Evolutionary conservation across 2,888 invertebrate genomes (phyloP), one percentile per base, ranked within the genome.

Genomic region (Scelioninae gen. 1): DNA sequence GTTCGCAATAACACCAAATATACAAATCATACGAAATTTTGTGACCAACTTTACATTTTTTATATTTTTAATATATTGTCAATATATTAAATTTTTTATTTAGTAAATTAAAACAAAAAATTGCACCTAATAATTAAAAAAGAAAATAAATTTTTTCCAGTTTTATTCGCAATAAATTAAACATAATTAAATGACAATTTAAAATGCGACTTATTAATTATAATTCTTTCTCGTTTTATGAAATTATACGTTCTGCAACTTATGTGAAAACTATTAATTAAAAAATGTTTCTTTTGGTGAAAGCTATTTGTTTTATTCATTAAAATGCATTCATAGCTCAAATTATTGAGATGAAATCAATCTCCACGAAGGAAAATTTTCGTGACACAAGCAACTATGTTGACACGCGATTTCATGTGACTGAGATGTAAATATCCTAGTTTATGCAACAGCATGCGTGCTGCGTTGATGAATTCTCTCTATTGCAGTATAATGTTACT

Each of bases 391-490:
- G 72, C 66, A 58, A 81, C 56, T 69, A 72, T 51, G 72, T 68
- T 40, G 69, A 82, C 78, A 83, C 83, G 85, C 83, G 78, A 83
- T 82, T 80, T 83, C 77, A 83, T 80, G 83, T 65, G 83, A 78
- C 75, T 78, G 77, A 77, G 80, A 83, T 80, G 80, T 83, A 80
- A 83, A 83, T 83, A 79, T 66, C 31, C 55, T 43, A 60, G 56
- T 75, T 79, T 71, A 78, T 79, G 79, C 79, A 76, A 65, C 79
- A 79, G 58, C 76, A 71, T 79, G 75, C 78, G 75, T 80, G 65
- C 32, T 51, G 23, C 51, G 66, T 29, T 82, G 76, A 79, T 75
- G 79, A 75, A 83, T 72, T 71, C 56, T 32, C 58, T 29, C 13
- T 43, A 23, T 65, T 32, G 15, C 13, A 65, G 23, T 62, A 53